Evolutionary conservation across 2,888 invertebrate genomes (phyloP), one percentile per base, ranked within the genome.

Genomic region (Melanostoma mellinum): DNA sequence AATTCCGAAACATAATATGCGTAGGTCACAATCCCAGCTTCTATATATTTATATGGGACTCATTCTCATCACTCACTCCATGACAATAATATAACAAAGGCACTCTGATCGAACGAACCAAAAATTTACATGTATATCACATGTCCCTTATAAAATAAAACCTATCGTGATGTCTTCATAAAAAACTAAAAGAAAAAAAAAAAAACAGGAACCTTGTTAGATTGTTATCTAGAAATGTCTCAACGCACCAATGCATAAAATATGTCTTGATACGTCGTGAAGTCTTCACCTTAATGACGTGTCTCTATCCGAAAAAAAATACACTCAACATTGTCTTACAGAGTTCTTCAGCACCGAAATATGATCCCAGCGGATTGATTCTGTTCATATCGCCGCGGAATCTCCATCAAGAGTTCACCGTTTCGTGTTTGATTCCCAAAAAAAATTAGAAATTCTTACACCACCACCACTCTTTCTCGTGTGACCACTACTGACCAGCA

Each of bases 111-210:
- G 52, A 56, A 20, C 33, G 46, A 69, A 73, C 73, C 33, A 65
- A 42, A 75, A 82, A 82, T 82, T 82, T 82, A 82, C 82, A 82
- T 82, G 69, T 77, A 77, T 77, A 82, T 77, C 82, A 77, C 82
- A 77, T 82, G 82, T 73, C 68, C 46, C 73, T 76, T 76, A 81
- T 76, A 81, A 67, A 67, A 81, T 81, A 81, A 67, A 71, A 52
- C 72, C 46, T 33, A 50, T 65, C 50, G 30, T 69, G 73, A 82
- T 74, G 77, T 50, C 82, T 82, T 82, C 69, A 82, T 82, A 82
- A 73, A 77, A 77, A 63, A 32, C 38, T 33, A 58, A 38, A 71
- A 68, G 46, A 46, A 35, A 53, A 63, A 81, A 46, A 42, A 42
- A 56, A 69, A 72, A 38, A 50, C 48, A 68, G 69, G 69, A 38